Base-by-base conservation (phyloP, 2,888 invertebrate genomes). In the Temnothorax ravouxi region DNA sequence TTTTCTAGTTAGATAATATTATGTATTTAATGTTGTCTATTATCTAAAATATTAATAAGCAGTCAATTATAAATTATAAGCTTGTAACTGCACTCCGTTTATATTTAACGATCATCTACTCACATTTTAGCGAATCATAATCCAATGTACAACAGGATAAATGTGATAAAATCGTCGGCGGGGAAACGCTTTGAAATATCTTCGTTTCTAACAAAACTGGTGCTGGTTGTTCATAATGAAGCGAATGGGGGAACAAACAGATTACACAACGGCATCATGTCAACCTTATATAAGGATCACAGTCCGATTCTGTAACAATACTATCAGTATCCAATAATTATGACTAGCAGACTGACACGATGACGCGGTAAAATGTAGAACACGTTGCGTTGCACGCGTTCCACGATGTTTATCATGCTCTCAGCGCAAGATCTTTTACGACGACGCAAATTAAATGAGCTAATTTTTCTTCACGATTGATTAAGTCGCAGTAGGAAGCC, bases 251-350 rank as follows among this genome's bases (percentile, higher is more conserved):
- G 86, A 88, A 89, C 89, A 91, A 92, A 92, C 89, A 91, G 84
- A 92, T 93, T 92, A 91, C 88, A 90, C 89, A 93, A 93, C 75
- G 77, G 75, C 85, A 87, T 85, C 74, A 82, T 83, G 74, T 87
- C 72, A 87, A 88, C 87, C 91, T 93, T 92, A 93, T 88, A 84
- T 91, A 90, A 91, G 88, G 87, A 87, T 89, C 89, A 85, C 71
- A 90, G 85, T 86, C 86, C 86, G 82, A 88, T 91, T 86, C 84
- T 83, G 82, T 71, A 81, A 91, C 87, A 90, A 89, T 88, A 85
- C 80, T 76, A 80, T 72, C 72, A 72, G 87, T 67, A 89, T 88
- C 84, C 84, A 86, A 90, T 90, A 90, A 90, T 90, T 90, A 84
- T 77, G 80, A 77, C 67, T 52, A 72, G 83, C 82, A 62, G 83